These are phyloP conservation scores for Nothobranchius kuhntae DNA, from an alignment of 2,113 vertebrate genomes.

Conservation along the genomic window DNA sequence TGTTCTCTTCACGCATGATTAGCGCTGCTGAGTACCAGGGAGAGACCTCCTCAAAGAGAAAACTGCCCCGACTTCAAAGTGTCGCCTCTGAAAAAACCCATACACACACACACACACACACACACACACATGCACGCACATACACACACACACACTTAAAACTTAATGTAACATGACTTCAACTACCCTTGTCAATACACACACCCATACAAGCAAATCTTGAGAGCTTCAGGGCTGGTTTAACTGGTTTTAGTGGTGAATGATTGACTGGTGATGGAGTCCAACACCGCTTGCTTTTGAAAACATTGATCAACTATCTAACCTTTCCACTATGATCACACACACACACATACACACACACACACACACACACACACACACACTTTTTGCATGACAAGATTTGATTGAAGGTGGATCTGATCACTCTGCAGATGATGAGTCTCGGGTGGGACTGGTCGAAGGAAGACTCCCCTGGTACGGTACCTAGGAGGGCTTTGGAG, in stretches of 20 bases:
- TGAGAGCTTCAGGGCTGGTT: slow-evolving; percentile 43
- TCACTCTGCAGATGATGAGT: neutral
- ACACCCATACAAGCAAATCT: slow-evolving; percentile 35
- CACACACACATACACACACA: too few relatives aligned
- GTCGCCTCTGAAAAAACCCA: slow-evolving; percentile 52
- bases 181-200: slow-evolving; percentile 57
- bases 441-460: neutral
- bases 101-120: slow-evolving; percentile 12
- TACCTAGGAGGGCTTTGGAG: too few relatives aligned
- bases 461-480: too few relatives aligned
- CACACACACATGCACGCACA: slow-evolving; percentile 19
- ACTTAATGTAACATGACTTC: slow-evolving; percentile 62
- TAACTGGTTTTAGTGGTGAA: slow-evolving; percentile 60
- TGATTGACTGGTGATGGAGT: slow-evolving; percentile 67
- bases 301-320: neutral
- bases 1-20: slow-evolving; percentile 77
- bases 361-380: too few relatives aligned
- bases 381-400: slow-evolving; percentile 9
- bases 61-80: slow-evolving; percentile 75
- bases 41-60: slow-evolving; percentile 75
- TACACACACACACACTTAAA: slow-evolving; percentile 24
- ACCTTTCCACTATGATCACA: slow-evolving; percentile 23
- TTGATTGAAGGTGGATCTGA: neutral
- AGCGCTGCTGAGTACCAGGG: slow-evolving; percentile 65
- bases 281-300: slow-evolving; percentile 1